Conservation (phyloP, 2,888 invertebrate genomes). For the Lochmaea capreae region DNA sequence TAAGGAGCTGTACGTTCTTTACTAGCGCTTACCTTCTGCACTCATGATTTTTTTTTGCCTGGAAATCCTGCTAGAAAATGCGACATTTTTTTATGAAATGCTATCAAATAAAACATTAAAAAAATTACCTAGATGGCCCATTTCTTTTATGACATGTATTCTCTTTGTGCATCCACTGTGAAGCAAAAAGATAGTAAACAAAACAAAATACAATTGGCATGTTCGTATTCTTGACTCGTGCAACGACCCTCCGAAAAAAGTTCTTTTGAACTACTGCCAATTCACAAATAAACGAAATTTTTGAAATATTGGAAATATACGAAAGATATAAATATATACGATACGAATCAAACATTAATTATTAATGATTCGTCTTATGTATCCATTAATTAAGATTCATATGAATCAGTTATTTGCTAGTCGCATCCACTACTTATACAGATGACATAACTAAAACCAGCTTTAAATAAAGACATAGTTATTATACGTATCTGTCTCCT, state of each 20-base stretch:
- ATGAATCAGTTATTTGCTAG: neutral
- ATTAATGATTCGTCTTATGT: too few species aligned
- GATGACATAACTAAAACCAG: neutral
- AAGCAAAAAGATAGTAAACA: neutral
- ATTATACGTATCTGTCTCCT: constrained; percentile 1
- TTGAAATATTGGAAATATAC: constrained; percentile 5
- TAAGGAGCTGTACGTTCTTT: too few species aligned
- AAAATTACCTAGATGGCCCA: too few species aligned
- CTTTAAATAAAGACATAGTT: neutral
- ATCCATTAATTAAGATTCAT: too few species aligned
- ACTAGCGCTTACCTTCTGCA: too few species aligned
- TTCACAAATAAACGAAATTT: constrained; percentile 9
- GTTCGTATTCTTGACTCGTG: neutral
- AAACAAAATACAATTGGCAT: constrained; percentile 8
- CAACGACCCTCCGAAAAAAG: constrained; percentile 2
- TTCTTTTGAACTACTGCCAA: constrained; percentile 8
- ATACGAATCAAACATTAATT: neutral
- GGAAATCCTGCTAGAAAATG: too few species aligned
- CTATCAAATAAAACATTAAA: too few species aligned
- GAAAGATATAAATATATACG: constrained; percentile 8
- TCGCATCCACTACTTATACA: neutral
- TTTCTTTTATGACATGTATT: neutral
- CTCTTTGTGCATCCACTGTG: neutral
- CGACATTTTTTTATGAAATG: too few species aligned
- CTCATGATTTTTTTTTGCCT: too few species aligned